Percentiles rank a stretch among this genome's conserved stretches.
Conservation (phyloP, 37 sponge, comb jelly and placozoan genomes). For the Oscarella lobularis region DNA sequence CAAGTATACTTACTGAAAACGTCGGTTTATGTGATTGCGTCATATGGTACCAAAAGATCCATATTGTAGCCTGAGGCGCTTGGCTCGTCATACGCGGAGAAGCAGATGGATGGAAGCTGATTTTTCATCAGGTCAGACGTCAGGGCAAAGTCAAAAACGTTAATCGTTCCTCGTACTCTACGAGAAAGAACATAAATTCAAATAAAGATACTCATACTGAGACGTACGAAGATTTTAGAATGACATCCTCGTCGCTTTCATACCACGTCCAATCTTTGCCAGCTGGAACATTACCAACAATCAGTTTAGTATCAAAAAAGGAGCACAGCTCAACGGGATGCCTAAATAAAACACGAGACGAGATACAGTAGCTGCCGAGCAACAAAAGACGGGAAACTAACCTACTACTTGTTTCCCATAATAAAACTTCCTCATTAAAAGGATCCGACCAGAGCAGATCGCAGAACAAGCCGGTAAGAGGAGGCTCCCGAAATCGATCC, state of each 20-base stretch:
- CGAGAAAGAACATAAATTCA: neutral
- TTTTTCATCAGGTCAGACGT: constrained; percentile 34
- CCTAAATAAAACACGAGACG: too few species aligned
- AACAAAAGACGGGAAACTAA: neutral
- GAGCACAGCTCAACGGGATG: neutral
- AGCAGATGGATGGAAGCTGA: constrained; percentile 52
- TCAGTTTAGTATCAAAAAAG: neutral
- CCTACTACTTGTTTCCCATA: constrained; percentile 54
- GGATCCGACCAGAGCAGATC: constrained; percentile 4
- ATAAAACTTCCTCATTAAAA: neutral
- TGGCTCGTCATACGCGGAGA: constrained; percentile 60
- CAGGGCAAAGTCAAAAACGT: constrained; percentile 55
- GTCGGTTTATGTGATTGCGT: too few species aligned
- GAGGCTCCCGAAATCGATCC: neutral
- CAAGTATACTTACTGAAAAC: too few species aligned
- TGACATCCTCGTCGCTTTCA: neutral
- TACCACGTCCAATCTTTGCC: neutral
- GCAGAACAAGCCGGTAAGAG: neutral
- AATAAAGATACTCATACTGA: neutral
- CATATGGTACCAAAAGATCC: constrained; percentile 47
- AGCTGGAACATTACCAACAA: neutral
- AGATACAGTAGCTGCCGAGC: too few species aligned
- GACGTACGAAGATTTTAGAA: neutral
- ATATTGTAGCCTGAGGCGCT: constrained; percentile 35
- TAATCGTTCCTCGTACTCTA: constrained; percentile 19